A percentile compares a stretch with the other conserved stretches of the same genome.
Evolutionary conservation across 2,797 vertebrate genomes (phyloP).

Genomic region (Lacerta viridis): DNA sequence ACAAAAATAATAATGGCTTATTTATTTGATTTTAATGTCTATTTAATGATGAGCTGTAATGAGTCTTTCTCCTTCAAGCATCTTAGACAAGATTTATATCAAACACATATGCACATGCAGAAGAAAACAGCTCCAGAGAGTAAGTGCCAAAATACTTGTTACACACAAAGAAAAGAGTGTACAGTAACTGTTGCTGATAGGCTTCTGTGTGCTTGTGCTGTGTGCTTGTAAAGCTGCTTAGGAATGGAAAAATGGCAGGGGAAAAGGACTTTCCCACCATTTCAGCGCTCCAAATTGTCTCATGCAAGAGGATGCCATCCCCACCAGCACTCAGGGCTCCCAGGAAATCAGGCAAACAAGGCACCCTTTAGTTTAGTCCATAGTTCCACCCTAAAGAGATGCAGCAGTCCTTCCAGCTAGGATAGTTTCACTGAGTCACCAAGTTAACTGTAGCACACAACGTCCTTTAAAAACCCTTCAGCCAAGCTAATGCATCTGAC

Average conservation of each 20-base stretch:
- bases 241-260: not conserved
- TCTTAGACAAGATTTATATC: not conserved
- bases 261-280: not conserved
- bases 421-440: too few species aligned
- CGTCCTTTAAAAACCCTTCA: too few species aligned
- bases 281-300: not conserved
- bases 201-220: too few species aligned
- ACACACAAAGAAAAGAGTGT: not conserved
- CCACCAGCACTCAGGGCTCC: not conserved
- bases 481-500: too few species aligned
- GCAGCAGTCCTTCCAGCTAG: too few species aligned
- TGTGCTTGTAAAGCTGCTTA: not conserved
- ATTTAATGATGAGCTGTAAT: not conserved
- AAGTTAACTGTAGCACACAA: too few species aligned
- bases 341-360: too few species aligned
- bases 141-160: not conserved
- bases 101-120: not conserved
- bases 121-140: not conserved
- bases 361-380: too few species aligned
- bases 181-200: not conserved
- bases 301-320: not conserved
- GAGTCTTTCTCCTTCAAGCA: not conserved
- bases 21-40: not conserved
- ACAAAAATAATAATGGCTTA: not conserved
- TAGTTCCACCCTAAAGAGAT: too few species aligned